These are phyloP conservation scores for Heliconius melpomene DNA, from an alignment of 1,140 invertebrate species.

Conservation along the genomic window DNA sequence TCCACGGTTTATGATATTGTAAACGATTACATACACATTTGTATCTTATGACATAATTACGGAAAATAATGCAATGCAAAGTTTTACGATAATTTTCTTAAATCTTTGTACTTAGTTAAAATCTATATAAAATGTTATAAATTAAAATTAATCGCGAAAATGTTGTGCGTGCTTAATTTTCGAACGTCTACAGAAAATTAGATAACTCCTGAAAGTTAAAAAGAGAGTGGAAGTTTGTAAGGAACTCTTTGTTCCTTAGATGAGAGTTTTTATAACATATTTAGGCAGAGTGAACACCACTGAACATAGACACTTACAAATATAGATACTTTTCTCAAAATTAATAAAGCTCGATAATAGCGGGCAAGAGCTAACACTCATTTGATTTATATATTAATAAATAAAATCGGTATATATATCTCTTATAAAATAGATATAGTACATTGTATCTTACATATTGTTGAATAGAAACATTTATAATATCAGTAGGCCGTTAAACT, in stretches of 20 bases:
- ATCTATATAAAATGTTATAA: no score
- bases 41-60: not conserved
- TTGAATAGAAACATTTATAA: slow-evolving; percentile 50
- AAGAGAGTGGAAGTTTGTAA: no score
- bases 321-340: no score
- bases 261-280: no score
- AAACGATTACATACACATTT: not conserved
- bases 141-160: no score
- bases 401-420: not conserved
- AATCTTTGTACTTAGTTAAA: not conserved
- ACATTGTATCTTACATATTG: slow-evolving; percentile 19
- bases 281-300: no score
- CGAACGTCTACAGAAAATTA: no score
- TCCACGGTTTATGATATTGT: not conserved
- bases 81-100: not conserved
- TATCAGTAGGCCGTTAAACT: slow-evolving; percentile 47
- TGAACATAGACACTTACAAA: no score
- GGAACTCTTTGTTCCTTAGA: no score
- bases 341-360: no score
- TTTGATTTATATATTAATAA: not conserved
- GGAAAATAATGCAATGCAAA: not conserved
- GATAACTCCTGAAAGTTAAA: no score
- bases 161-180: no score
- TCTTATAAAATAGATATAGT: not conserved
- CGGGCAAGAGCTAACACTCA: not conserved